Evolutionary conservation across 2,888 invertebrate species (phyloP).

Genomic region (Resseliella maxima): DNA sequence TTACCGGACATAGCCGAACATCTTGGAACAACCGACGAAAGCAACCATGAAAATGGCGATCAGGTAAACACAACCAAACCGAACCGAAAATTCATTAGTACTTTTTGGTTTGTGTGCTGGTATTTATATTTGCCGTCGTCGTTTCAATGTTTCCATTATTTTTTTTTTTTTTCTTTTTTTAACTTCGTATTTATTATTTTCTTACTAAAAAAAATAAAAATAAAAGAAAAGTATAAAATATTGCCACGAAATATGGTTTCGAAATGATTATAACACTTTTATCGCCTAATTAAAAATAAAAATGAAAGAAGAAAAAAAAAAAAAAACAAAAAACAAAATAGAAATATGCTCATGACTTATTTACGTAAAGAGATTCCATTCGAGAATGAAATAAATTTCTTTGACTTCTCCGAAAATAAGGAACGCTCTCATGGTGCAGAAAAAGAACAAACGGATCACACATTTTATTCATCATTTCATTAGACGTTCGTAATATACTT

Average conservation of each 20-base stretch:
- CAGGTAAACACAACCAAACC: constrained; percentile 58
- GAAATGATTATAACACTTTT: constrained; percentile 1
- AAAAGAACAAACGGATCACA: neutral
- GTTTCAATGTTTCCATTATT: constrained; percentile 17
- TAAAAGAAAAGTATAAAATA: neutral
- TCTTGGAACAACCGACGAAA: constrained; percentile 65
- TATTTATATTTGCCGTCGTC: constrained; percentile 3
- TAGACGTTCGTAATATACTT: neutral
- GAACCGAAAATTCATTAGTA: neutral
- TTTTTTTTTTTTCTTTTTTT: constrained; percentile 15
- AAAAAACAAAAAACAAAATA: neutral
- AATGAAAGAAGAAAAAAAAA: neutral
- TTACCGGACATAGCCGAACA: constrained; percentile 78
- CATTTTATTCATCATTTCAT: neutral
- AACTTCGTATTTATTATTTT: neutral
- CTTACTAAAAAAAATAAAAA: neutral
- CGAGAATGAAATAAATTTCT: neutral
- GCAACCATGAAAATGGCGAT: constrained; percentile 60
- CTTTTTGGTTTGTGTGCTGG: constrained; percentile 9
- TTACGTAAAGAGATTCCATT: constrained; percentile 1
- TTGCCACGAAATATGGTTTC: neutral
- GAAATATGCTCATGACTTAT: neutral
- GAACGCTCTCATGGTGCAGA: neutral
- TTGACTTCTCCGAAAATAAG: neutral
- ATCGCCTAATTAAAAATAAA: neutral